Conservation (phyloP, 2,797 vertebrate species). For the Mus minutoides region DNA sequence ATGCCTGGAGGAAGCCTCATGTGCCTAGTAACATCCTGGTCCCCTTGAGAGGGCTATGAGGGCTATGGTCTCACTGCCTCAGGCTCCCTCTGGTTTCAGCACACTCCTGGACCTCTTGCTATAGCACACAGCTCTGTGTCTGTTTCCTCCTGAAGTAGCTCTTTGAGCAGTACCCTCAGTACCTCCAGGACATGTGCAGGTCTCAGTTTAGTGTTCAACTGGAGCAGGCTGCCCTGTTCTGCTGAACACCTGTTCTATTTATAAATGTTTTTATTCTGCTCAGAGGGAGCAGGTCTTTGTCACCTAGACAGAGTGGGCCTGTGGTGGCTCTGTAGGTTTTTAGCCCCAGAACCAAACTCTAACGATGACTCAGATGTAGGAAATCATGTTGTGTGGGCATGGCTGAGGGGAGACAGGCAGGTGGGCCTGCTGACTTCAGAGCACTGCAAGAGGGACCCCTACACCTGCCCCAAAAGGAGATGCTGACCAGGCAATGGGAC, state of each 20-base stretch:
- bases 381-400: neutral
- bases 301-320: neutral
- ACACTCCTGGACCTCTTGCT: neutral
- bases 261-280: conserved; percentile 15
- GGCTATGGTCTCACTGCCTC: neutral
- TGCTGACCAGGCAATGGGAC: neutral
- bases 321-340: neutral
- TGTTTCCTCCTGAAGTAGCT: neutral
- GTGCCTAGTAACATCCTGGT: rapidly evolving
- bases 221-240: conserved; percentile 26
- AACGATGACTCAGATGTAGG: neutral
- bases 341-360: neutral
- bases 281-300: conserved; percentile 20
- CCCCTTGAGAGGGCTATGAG: neutral
- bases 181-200: conserved; percentile 45
- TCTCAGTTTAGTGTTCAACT: conserved; percentile 74
- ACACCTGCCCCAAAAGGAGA: neutral
- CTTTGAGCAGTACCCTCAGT: neutral
- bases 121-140: neutral
- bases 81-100: neutral
- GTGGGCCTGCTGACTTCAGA: neutral
- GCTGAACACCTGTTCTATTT: conserved; percentile 55
- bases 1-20: neutral
- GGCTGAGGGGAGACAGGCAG: too few species aligned
- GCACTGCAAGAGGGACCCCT: neutral